Evolutionary conservation across 2,888 invertebrate species (phyloP), one percentile per base, ranked within the genome.

Genomic region (Plagodis dolabraria): DNA sequence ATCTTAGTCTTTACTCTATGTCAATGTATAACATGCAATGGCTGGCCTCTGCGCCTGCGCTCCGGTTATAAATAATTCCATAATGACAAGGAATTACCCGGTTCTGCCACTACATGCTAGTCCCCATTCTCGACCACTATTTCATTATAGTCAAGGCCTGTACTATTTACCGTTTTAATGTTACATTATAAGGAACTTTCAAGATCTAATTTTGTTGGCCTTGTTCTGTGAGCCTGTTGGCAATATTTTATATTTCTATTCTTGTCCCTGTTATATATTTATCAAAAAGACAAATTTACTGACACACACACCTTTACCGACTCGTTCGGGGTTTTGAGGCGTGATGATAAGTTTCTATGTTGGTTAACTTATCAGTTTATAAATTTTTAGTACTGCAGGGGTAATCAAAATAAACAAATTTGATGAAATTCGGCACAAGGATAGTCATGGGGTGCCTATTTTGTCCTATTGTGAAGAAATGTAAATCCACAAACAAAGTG

Each of bases 11-110:
- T 44, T 59, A 61, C 68, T 79, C 79, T 82, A 71, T 80, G 78
- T 42, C 63, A 63, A 68, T 68, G 75, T 53, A 45, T 79, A 76
- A 57, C 80, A 77, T 77, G 78, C 79, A 70, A 72, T 68, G 74
- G 75, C 72, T 76, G 74, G 79, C 76, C 74, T 74, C 67, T 78
- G 82, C 80, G 82, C 80, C 71, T 68, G 79, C 72, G 74, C 65
- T 68, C 79, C 70, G 83, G 84, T 86, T 92, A 91, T 91, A 90
- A 92, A 90, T 92, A 91, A 90, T 86, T 82, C 82, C 72, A 79
- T 92, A 92, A 92, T 91, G 91, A 91, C 91, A 90, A 91, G 89
- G 85, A 88, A 90, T 91, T 91, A 89, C 89, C 82, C 82, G 83
- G 84, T 83, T 86, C 86, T 81, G 80, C 83, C 79, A 79, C 84